phyloP scores from a whole-genome alignment of 2,888 invertebrate species.

The Folsomia candida region DNA sequence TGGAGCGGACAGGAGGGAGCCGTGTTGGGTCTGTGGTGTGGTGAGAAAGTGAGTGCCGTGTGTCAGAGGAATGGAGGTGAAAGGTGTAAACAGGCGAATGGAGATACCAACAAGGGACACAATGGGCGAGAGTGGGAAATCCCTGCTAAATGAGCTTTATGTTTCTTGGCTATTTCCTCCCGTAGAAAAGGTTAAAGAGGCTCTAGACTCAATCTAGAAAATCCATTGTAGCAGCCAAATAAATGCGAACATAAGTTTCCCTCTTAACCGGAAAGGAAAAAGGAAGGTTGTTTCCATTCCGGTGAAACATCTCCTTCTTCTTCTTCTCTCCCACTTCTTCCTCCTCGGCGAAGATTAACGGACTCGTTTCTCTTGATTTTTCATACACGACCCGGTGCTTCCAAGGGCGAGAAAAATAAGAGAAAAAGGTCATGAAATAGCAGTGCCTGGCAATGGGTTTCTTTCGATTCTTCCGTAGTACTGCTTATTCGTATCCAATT shows the following conservation, averaged over 20 bases:
- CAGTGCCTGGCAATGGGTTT: conserved; percentile 25
- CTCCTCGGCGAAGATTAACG: conserved; percentile 39
- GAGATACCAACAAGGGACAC: conserved; percentile 2
- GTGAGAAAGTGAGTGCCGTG: too few species aligned
- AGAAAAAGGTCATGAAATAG: background rate
- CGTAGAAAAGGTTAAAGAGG: conserved; percentile 41
- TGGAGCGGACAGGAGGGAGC: too few species aligned
- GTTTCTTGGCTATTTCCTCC: conserved; percentile 28
- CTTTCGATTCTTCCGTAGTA: background rate
- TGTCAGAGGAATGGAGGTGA: too few species aligned
- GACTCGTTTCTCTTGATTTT: conserved; percentile 46
- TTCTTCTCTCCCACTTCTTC: conserved; percentile 9
- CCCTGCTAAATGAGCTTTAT: conserved; percentile 42
- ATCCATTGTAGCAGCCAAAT: conserved; percentile 47
- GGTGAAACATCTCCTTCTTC: background rate
- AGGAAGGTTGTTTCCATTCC: conserved; percentile 22
- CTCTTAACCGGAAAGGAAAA: conserved; percentile 31
- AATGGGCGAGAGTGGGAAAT: conserved; percentile 28
- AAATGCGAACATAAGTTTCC: conserved; percentile 49
- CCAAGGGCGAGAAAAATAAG: background rate
- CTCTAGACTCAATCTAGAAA: conserved; percentile 40
- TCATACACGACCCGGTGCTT: background rate
- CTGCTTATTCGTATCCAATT: background rate
- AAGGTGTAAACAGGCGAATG: conserved; percentile 13
- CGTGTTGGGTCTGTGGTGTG: too few species aligned